These are phyloP conservation scores for Dasyurus viverrinus DNA, from an alignment of 2,113 vertebrate genomes.

Conservation along the genomic window DNA sequence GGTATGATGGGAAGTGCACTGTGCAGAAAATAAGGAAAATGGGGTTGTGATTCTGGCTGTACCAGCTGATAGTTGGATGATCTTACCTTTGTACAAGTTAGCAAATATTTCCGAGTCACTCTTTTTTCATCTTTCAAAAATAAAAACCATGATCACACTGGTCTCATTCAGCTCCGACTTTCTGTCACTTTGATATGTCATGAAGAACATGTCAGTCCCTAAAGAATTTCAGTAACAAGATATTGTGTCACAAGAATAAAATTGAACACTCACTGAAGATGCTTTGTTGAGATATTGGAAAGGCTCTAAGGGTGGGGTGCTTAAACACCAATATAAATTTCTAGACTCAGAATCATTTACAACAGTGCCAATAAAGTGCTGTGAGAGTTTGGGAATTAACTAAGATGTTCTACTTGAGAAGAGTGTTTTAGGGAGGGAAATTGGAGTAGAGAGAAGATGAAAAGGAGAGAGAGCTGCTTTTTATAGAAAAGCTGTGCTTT, in stretches of 20 bases:
- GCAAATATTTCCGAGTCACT: not conserved
- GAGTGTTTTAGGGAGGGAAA: not conserved
- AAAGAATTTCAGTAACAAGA: constrained; percentile 23
- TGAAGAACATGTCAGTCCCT: not conserved
- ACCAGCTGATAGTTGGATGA: not conserved
- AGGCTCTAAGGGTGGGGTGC: not conserved
- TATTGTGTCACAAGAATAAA: not conserved
- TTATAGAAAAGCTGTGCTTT: not conserved
- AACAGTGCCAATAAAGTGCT: constrained; percentile 9
- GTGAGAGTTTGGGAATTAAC: not conserved
- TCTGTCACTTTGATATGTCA: not conserved
- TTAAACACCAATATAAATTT: not conserved
- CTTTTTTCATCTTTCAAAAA: constrained; percentile 6
- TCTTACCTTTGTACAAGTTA: not conserved
- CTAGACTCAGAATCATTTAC: not conserved
- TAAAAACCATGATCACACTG: not conserved
- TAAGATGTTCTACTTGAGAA: not conserved
- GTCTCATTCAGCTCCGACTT: not conserved
- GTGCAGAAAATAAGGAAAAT: not conserved
- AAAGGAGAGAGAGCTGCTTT: not conserved
- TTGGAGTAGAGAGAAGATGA: not conserved
- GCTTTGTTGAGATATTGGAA: not conserved
- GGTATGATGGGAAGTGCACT: not conserved
- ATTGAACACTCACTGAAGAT: not conserved
- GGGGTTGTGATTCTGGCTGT: not conserved